Evolutionary conservation across 2,113 vertebrate genomes (phyloP), one percentile per base, ranked within the genome.

Genomic region (Sander vitreus): DNA sequence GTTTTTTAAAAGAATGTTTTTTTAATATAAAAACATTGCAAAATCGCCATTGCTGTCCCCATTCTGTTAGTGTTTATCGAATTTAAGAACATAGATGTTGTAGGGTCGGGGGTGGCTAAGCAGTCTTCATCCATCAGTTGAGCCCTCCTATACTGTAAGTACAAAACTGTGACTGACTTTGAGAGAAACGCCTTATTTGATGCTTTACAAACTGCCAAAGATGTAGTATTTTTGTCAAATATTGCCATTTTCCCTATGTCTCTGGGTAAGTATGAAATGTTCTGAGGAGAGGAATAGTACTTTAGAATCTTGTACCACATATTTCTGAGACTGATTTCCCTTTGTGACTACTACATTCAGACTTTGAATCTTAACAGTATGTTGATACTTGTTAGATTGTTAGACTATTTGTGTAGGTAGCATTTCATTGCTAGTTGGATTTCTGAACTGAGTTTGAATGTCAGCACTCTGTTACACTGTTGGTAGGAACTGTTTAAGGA

Each of bases 81-180:
- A 94, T 83, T 75, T 91, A 82, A 93, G 90, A 85, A 66, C 94
- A 91, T 97, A 97, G 97, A 94, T 96, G 83, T 95, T 94, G 89
- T 98, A 97, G 97, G 97, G 95, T 94, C 97, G 96, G 96, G 96
- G 96, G 96, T 96, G 96, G 96, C 96, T 96, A 96, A 96, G 96
- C 97, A 96, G 96, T 97, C 97, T 92, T 96, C 97, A 95, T 96
- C 97, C 96, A 95, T 97, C 96, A 97, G 95, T 95, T 96, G 97
- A 97, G 97, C 96, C 96, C 97, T 97, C 96, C 97, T 81, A 59
- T 92, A 96, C 97, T 99, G 98, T 99, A 99, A 99, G 98, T 99
- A 99, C 98, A 96, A 96, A 85, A 84, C 87, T 81, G 84, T 91
- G 87, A 92, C 79, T 91, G 85, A 92, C 78, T 80, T 18, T 88